Base-by-base conservation (phyloP, 2,113 vertebrate species). In the Alethe diademata region DNA sequence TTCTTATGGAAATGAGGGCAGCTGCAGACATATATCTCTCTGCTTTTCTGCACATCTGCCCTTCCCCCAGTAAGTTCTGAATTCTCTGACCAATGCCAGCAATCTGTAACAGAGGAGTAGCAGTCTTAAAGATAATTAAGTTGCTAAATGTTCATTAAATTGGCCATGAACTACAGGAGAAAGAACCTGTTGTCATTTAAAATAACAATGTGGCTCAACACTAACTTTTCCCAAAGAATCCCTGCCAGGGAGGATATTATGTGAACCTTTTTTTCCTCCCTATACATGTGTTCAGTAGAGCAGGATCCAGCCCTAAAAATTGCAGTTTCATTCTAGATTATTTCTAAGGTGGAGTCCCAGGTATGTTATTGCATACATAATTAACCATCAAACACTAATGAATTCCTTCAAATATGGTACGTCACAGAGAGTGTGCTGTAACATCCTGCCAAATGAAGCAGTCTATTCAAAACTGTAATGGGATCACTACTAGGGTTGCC, bases 1-100 rank as follows among this genome's bases (percentile, higher is more conserved):
- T 96, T 94, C 71, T 86, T 62, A 83, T 51, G 79, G 64, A 93
- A 94, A 90, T 86, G 43, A 86, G 82, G 54, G 64, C 85, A 86
- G 86, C 71, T 88, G 58, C 13, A 69, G 50, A 47, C n/a, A 7
- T 36, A 7, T 43, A n/a, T 60, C 67, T 87, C 50, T 38, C 25
- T 50, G 78, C 47, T 86, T 83, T 92, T 79, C 72, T 80, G 51
- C n/a, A 0, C 58, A 54, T 80, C 73, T 94, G 86, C 75, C 88
- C 82, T 90, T 90, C 54, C 51, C 51, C 42, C 67, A 42, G 50
- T 33, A 86, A 71, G 29, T 88, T 73, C 53, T 38, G 72, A 95
- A 86, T 88, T 90, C 88, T 74, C 56, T 80, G 82, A 78, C 86
- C 92, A 86, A 3, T 73, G 74, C 70, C 88, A 86, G 75, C 72